Base-by-base conservation (phyloP, 1,140 invertebrate species). In the Gryllus bimaculatus region DNA sequence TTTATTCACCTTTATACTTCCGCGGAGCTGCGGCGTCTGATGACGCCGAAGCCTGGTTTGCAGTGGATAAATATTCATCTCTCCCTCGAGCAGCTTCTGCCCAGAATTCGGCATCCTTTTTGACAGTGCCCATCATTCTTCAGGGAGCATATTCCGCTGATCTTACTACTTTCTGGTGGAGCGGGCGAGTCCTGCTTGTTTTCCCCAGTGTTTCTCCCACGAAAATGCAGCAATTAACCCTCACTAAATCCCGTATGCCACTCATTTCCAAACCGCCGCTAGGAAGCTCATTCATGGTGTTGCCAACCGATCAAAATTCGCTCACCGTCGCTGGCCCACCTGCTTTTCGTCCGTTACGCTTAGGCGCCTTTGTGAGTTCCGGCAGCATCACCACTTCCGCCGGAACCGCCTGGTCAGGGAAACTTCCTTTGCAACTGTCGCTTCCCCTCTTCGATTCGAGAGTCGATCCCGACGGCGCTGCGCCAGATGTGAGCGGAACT, bases 91-190 rank as follows among this genome's bases (percentile, higher is more conserved):
- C 18, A 13, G 73, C 73, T 39, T 47, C 20, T 47, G 73, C 73
- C 12, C 7, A 73, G 10, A n/a, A 18, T 20, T n/a, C 20, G 73
- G 21, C 73, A 48, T 0, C 20, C 13, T n/a, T 39, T 18, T 18
- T 15, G 18, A 74, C 26, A 39, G 39, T 48, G 3, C 73, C 78
- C 7, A 21, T 75, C 6, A 74, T 48, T 48, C 74, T 79, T 18
- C 21, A 75, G 74, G 78, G 78, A 73, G 47, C 73, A n/a, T 79
- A 79, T 75, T 79, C 78, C 10, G 15, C n/a, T 13, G 47, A 79
- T 48, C 66, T 47, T n/a, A 75, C 8, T 7, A 15, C 73, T n/a
- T 79, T 79, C 21, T 79, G 78, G 78, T 79, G 78, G 78, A 26
- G 49, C 47, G 78, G 78, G 39, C 18, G 48, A 10, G 20, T 75